Conservation (phyloP, 2,797 vertebrate genomes). For the Hemibagrus guttatus region DNA sequence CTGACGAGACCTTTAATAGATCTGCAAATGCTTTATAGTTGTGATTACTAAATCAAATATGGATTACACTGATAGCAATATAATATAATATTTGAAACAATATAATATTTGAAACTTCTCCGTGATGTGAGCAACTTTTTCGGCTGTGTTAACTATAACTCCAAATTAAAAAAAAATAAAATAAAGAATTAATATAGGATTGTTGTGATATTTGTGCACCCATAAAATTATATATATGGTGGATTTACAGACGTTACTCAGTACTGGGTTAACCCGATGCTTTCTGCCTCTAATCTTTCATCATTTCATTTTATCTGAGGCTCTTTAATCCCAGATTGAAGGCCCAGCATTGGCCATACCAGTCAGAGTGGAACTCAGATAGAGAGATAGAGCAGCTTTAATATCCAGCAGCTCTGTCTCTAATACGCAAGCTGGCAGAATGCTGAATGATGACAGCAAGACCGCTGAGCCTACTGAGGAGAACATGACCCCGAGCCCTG, state of each 20-base stretch:
- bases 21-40: neutral
- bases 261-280: conserved; percentile 16
- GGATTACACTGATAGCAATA: neutral
- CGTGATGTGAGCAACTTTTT: neutral
- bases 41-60: neutral
- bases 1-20: neutral
- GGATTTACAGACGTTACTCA: neutral
- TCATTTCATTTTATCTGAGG: conserved; percentile 20
- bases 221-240: neutral
- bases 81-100: no score
- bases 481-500: conserved; percentile 62
- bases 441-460: conserved; percentile 72
- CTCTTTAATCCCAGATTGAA: conserved; percentile 46
- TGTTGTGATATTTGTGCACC: neutral
- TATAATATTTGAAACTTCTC: neutral
- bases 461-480: conserved; percentile 66
- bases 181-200: no score
- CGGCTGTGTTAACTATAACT: neutral
- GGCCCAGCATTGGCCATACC: conserved; percentile 58
- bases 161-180: neutral
- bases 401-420: conserved; percentile 73
- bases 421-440: conserved; percentile 70
- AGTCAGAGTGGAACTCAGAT: conserved; percentile 71
- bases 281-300: conserved; percentile 38
- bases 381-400: conserved; percentile 74